Conservation (phyloP, 2,888 invertebrate genomes). For the Eilema caniola region DNA sequence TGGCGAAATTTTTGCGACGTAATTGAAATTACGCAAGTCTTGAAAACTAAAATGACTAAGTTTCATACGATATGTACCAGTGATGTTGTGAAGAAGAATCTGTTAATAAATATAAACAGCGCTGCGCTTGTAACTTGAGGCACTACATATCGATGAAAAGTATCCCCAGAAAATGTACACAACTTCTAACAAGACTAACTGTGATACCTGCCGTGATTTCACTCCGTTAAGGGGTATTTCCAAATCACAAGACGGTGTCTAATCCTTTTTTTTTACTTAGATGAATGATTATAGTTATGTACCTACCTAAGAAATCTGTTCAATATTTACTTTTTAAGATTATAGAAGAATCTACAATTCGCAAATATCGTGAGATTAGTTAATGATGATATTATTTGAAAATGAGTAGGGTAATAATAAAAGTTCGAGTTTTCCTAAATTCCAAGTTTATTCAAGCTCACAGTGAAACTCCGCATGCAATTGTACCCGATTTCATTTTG, state of each 20-base stretch:
- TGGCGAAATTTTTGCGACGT: background rate
- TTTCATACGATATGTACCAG: background rate
- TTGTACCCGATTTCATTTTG: slow-evolving; percentile 5
- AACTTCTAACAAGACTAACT: background rate
- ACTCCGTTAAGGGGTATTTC: background rate
- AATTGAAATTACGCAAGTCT: background rate
- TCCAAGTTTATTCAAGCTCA: background rate
- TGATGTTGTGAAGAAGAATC: background rate
- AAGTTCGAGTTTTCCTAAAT: background rate
- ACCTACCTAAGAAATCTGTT: background rate
- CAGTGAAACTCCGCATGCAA: background rate
- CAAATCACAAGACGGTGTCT: background rate
- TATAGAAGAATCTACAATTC: background rate
- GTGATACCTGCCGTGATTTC: background rate
- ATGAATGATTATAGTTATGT: too few species aligned
- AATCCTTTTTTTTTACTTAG: background rate
- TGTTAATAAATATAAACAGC: background rate
- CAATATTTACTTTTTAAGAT: too few species aligned
- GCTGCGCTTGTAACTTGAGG: background rate
- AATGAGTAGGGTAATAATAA: background rate
- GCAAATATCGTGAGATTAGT: background rate
- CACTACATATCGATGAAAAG: background rate
- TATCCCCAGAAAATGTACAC: background rate
- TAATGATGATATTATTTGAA: background rate
- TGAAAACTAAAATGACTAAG: background rate